Evolutionary conservation across 2,888 invertebrate genomes (phyloP).

Genomic region (Empis livida): DNA sequence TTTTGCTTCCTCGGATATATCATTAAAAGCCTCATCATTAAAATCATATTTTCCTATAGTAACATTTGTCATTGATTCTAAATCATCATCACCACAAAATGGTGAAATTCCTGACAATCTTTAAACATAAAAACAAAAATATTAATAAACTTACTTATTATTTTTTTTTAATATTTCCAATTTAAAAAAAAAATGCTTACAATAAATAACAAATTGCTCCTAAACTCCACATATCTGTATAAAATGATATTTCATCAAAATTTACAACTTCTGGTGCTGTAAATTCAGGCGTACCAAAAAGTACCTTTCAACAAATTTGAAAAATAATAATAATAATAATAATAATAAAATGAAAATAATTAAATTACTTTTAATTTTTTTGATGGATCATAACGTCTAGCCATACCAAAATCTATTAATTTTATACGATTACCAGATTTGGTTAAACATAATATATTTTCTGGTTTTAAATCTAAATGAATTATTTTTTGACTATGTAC

Average conservation of each 20-base stretch:
- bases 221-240: slow-evolving; percentile 94
- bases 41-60: slow-evolving; percentile 87
- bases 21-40: slow-evolving; percentile 83
- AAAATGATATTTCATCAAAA: slow-evolving; percentile 83
- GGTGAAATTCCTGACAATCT: slow-evolving; percentile 86
- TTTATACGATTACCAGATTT: slow-evolving; percentile 88
- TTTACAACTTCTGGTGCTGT: slow-evolving; percentile 73
- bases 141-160: too few relatives aligned
- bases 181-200: slow-evolving; percentile 47
- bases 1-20: slow-evolving; percentile 81
- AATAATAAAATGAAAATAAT: too few relatives aligned
- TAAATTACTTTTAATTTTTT: slow-evolving; percentile 60
- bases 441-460: slow-evolving; percentile 87
- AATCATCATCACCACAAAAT: slow-evolving; percentile 88
- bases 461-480: slow-evolving; percentile 93
- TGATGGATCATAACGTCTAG: slow-evolving; percentile 71
- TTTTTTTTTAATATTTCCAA: not conserved
- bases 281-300: slow-evolving; percentile 60
- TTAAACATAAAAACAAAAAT: slow-evolving; percentile 12
- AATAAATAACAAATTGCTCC: slow-evolving; percentile 91
- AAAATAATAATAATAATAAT: too few relatives aligned
- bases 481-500: slow-evolving; percentile 84
- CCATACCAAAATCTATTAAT: slow-evolving; percentile 92
- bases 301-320: not conserved
- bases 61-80: slow-evolving; percentile 90